Evolutionary conservation across 2,113 vertebrate species (phyloP), one percentile per base, ranked within the genome.

Genomic region (Etia nguti): DNA sequence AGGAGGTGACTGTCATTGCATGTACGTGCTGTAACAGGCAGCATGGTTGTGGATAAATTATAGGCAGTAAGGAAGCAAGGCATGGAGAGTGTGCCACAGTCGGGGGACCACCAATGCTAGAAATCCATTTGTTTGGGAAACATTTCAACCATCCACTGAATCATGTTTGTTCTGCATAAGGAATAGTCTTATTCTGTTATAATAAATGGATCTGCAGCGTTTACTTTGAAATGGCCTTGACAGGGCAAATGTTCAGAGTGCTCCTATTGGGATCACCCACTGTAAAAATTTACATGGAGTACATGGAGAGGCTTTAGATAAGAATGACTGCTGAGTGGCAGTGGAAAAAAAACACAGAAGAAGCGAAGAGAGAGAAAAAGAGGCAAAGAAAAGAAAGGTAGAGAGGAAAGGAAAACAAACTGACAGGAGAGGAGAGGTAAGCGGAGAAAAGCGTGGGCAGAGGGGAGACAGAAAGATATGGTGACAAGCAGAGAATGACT

Each of bases 401-500:
- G 70, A 50, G 43, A 62, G 86, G 52, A n/a, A 84, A 81, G 31
- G 87, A 88, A 86, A 87, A 89, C 82, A 88, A 92, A 83, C 80
- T 50, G 68, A 81, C 81, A 86, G 85, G 50, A 81, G 82, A 82
- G 70, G 20, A 86, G 87, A 84, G 86, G 81, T 38, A 15, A 79
- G 86, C 3, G 38, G 56, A 83, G 86, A 10, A 29, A 26, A 26
- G 90, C 8, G 89, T 88, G 83, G 89, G 92, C 10, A 82, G 82
- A 89, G 83, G 83, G 88, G 91, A 90, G 83, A 88, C 83, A 54
- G 83, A 59, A 77, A 90, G 90, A 93, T 92, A 90, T 81, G 89
- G 85, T 92, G 92, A 94, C 93, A 93, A 88, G 90, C 80, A 68
- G 80, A 38, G 70, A 89, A 90, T 89, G 92, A 92, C 86, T 80